phyloP scores from a whole-genome alignment of 2,888 invertebrate species.

The Morpho deidamia region DNA sequence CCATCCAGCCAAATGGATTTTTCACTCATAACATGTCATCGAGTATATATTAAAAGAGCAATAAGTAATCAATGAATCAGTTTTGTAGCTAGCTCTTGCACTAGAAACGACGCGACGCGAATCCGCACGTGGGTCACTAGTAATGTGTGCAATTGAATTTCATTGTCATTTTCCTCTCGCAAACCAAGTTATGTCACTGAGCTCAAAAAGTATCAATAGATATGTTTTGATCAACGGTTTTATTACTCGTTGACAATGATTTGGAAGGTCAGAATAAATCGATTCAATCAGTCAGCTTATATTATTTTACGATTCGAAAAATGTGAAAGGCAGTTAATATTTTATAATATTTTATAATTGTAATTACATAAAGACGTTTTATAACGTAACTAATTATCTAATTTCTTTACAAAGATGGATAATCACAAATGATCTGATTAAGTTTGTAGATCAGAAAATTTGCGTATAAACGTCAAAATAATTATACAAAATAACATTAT shows the following conservation, averaged over 20 bases:
- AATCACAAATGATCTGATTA: no score
- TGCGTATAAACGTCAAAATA: no score
- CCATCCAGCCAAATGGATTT: no score
- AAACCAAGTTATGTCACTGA: slow-evolving; percentile 40
- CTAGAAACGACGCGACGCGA: slow-evolving; percentile 39
- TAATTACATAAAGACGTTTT: no score
- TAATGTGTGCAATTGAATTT: slow-evolving; percentile 67
- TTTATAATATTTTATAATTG: no score
- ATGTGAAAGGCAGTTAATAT: no score
- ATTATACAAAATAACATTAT: no score
- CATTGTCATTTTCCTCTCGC: slow-evolving; percentile 71
- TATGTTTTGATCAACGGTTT: slow-evolving; percentile 9
- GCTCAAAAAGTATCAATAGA: slow-evolving; percentile 11
- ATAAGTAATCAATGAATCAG: background rate
- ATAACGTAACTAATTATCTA: no score
- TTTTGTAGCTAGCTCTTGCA: background rate
- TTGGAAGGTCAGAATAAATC: background rate
- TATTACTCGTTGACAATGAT: background rate
- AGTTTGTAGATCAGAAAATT: no score
- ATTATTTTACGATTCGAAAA: background rate
- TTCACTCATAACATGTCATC: no score
- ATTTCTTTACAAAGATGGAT: no score
- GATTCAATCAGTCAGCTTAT: background rate
- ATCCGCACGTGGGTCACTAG: slow-evolving; percentile 61
- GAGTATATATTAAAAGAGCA: no score